Percentiles rank a stretch among this genome's conserved stretches.
Conservation (phyloP, 2,113 vertebrate species). For the Gymnarchus niloticus region DNA sequence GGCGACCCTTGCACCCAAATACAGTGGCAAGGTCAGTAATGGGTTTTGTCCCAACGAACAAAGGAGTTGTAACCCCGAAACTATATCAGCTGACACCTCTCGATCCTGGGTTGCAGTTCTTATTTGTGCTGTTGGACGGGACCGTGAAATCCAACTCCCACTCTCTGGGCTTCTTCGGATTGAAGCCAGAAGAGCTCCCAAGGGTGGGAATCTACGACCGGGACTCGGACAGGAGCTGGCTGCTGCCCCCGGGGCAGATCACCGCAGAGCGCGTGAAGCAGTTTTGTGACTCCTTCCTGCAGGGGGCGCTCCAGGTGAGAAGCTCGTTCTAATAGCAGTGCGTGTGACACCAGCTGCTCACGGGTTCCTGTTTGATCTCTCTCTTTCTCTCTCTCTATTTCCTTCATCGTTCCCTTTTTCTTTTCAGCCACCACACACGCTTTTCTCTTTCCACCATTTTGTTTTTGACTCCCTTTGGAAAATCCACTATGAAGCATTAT, state of each 20-base stretch:
- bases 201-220: constrained; percentile 73
- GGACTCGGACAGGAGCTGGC: constrained; percentile 66
- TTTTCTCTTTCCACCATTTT: neutral
- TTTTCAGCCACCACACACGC: neutral
- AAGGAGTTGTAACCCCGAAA: neutral
- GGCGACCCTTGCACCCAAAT: constrained; percentile 63
- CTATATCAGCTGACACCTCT: neutral
- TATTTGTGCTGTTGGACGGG: constrained; percentile 81
- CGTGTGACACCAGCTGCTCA: neutral
- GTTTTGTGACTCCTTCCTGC: constrained; percentile 75
- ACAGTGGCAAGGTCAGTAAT: constrained; percentile 71
- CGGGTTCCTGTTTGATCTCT: neutral
- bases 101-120: constrained; percentile 63
- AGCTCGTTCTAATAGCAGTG: neutral
- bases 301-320: constrained; percentile 61
- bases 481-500: neutral
- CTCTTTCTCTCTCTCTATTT: neutral
- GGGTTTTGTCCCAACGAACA: too few species aligned
- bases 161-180: constrained; percentile 71
- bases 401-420: neutral
- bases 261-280: constrained; percentile 57
- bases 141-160: constrained; percentile 60
- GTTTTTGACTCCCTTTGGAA: neutral
- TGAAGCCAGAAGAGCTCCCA: constrained; percentile 74
- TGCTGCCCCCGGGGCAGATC: constrained; percentile 63